These are phyloP conservation scores for Diarsia brunnea DNA, from an alignment of 2,888 invertebrate genomes.

Conservation along the genomic window DNA sequence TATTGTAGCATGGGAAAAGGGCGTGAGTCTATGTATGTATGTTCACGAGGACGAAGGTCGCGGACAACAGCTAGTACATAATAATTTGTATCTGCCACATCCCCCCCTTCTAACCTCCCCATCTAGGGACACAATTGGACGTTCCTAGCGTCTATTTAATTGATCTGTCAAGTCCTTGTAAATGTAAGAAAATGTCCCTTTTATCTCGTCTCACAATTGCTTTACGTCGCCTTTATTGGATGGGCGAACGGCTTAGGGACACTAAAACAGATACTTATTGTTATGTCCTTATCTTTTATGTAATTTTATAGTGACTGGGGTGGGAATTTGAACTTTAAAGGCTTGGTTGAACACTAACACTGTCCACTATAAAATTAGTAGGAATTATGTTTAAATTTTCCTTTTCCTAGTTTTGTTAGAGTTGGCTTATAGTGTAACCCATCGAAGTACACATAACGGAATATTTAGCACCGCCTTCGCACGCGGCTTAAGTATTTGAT, in stretches of 20 bases:
- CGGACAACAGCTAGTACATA: neutral
- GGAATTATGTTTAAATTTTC: neutral
- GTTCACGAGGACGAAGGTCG: too few relatives aligned
- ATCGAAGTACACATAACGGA: too few relatives aligned
- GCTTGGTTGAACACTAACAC: neutral
- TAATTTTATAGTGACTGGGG: conserved; percentile 47
- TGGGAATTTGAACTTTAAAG: conserved; percentile 22
- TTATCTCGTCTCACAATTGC: conserved; percentile 56
- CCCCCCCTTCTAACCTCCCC: neutral
- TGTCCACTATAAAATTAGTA: neutral
- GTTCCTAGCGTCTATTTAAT: conserved; percentile 50
- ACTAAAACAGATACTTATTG: conserved; percentile 49
- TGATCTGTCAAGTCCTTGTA: conserved; percentile 62
- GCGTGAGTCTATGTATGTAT: too few relatives aligned
- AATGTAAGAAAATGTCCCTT: conserved; percentile 47
- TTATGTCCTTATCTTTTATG: conserved; percentile 38
- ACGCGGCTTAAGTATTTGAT: too few relatives aligned
- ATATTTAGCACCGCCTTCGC: too few relatives aligned
- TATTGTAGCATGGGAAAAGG: too few relatives aligned
- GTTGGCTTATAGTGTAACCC: neutral
- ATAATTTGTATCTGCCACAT: neutral
- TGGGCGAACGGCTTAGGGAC: conserved; percentile 31
- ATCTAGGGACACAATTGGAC: conserved; percentile 16
- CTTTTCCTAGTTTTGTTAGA: neutral
- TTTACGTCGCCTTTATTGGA: conserved; percentile 55